Evolutionary conservation across 1,140 invertebrate species (phyloP), one percentile per base, ranked within the genome.

Genomic region (Euwallacea fornicatus): DNA sequence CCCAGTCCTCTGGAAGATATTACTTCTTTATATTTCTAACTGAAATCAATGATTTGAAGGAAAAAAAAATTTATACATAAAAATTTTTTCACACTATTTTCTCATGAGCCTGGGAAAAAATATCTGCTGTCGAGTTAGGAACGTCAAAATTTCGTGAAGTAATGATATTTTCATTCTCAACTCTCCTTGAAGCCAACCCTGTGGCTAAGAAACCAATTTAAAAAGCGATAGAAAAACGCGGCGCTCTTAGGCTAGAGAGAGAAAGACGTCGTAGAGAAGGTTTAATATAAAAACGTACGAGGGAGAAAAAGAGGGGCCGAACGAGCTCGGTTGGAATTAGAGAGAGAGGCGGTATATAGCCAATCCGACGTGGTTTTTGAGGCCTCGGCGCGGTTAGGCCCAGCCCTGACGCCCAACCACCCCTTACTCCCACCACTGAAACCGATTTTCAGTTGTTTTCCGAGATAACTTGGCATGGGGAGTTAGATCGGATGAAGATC

Each of bases 351-450:
- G 59, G 69, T 68, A 76, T 78, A 78, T 77, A 79, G 80, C 81
- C 81, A 82, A 82, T 82, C 81, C 80, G 76, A 77, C 79, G 80
- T 73, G 81, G 81, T 82, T 82, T 82, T 81, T 82, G 81, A 81
- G 79, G 81, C 78, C 78, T 78, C 72, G 71, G 72, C 77, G 80
- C 78, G 81, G 81, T 82, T 80, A 79, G 80, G 75, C 78, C 80
- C 81, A 77, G 80, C 81, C 79, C 77, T 77, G 73, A 78, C 79
- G 78, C 75, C 78, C 74, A 77, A 76, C 77, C 78, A 78, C 73
- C 77, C 79, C 70, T 73, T 74, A 75, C 73, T 74, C 78, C 79
- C 77, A 77, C 79, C 74, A 63, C 73, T 43, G 60, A 46, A 63
- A 70, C 50, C 72, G 71, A 75, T 63, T 75, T 78, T 76, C 75